Evolutionary conservation across 2,113 vertebrate genomes (phyloP).

Genomic region (Sceloporus tristichus): DNA sequence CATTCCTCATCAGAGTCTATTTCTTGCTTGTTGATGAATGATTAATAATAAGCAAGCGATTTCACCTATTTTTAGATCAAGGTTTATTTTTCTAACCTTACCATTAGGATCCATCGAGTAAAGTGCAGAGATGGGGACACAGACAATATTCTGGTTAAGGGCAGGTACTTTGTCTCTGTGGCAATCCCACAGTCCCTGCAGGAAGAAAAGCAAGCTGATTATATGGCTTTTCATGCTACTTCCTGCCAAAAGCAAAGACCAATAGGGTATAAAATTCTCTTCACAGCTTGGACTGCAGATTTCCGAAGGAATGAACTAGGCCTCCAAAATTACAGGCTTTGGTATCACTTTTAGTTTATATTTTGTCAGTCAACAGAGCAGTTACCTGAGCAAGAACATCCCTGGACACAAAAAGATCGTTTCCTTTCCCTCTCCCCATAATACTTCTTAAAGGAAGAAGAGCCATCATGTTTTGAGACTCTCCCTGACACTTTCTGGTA

Average conservation of each 20-base stretch:
- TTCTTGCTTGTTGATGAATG: background rate
- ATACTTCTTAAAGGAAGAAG: conserved; percentile 1
- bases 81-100: background rate
- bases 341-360: background rate
- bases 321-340: background rate
- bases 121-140: background rate
- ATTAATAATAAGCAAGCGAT: background rate
- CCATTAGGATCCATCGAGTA: background rate
- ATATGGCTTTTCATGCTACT: background rate
- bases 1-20: background rate
- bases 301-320: background rate
- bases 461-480: background rate
- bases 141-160: background rate
- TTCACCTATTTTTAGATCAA: background rate
- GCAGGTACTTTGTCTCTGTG: background rate
- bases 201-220: too few species aligned
- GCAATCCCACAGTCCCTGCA: background rate
- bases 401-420: fast-evolving
- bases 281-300: background rate
- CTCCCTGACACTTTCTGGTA: background rate
- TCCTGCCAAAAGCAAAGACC: background rate
- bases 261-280: background rate
- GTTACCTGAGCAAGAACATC: background rate
- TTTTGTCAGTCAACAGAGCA: background rate
- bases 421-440: too few species aligned